Evolutionary conservation across 2,888 invertebrate genomes (phyloP).

Genomic region (Alentia gelatinosa): DNA sequence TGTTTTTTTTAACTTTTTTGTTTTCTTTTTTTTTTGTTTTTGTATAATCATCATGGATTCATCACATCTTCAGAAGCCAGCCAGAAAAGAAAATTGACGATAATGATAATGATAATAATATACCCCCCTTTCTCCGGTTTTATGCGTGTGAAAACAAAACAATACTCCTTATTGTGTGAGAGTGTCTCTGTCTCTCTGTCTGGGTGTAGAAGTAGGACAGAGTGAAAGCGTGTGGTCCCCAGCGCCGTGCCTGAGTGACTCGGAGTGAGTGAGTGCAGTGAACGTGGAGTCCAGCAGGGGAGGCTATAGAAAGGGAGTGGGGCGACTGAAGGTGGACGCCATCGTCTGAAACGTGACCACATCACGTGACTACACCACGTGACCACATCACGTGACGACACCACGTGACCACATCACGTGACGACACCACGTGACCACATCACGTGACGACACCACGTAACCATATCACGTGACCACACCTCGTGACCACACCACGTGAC

Average conservation of each 20-base stretch:
- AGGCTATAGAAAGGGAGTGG: too few relatives aligned
- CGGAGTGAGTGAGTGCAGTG: not conserved
- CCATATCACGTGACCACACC: too few relatives aligned
- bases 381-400: too few relatives aligned
- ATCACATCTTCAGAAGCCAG: slow-evolving; percentile 21
- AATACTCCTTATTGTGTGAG: not conserved
- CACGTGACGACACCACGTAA: too few relatives aligned
- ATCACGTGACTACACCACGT: too few relatives aligned
- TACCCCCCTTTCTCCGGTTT: not conserved
- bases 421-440: too few relatives aligned
- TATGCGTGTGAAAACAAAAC: not conserved
- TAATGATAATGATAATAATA: not conserved
- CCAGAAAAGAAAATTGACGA: not conserved
- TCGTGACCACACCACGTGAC: too few relatives aligned
- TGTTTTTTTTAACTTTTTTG: not conserved
- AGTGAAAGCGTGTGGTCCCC: not conserved
- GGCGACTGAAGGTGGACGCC: too few relatives aligned
- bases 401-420: too few relatives aligned
- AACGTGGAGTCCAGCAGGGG: too few relatives aligned
- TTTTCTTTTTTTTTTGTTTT: not conserved
- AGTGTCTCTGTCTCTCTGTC: not conserved
- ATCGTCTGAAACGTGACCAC: too few relatives aligned
- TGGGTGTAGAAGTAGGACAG: not conserved
- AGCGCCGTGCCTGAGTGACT: too few relatives aligned
- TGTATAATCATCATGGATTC: slow-evolving; percentile 36